Conservation (phyloP, 64 coral and sea anemone species). For the Stichodactyla helianthus region DNA sequence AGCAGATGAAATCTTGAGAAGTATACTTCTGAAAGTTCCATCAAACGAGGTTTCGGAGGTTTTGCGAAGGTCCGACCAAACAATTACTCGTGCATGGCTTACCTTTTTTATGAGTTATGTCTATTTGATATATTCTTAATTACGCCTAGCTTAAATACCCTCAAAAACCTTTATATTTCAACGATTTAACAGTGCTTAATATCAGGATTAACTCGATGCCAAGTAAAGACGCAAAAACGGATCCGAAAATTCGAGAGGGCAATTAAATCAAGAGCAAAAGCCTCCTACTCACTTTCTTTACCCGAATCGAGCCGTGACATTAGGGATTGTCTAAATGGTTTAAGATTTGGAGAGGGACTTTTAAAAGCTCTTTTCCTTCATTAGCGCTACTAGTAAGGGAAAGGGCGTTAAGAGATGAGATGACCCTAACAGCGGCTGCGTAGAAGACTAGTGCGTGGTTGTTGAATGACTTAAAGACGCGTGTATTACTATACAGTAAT, state of each 20-base stretch:
- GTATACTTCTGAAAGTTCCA: not conserved
- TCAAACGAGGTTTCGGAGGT: not conserved
- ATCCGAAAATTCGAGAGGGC: not conserved
- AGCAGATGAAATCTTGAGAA: not conserved
- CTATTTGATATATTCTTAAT: slow-evolving; percentile 5
- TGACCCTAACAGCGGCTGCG: too few relatives aligned
- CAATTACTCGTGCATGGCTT: not conserved
- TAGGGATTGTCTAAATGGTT: not conserved
- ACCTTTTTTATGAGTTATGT: not conserved
- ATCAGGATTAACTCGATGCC: not conserved
- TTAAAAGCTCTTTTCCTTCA: too few relatives aligned
- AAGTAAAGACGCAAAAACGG: slow-evolving; percentile 3
- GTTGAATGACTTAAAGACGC: not conserved
- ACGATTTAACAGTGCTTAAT: not conserved
- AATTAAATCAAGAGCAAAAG: not conserved
- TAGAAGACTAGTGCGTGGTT: not conserved
- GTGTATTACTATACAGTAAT: not conserved
- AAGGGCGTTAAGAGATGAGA: too few relatives aligned
- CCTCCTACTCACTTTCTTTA: not conserved
- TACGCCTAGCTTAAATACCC: slow-evolving; percentile 2
- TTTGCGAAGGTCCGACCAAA: not conserved
- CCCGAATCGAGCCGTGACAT: not conserved
- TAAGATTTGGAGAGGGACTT: not conserved
- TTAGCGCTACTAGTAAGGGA: too few relatives aligned
- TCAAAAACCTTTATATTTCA: slow-evolving; percentile 16